Conservation (phyloP, 2,888 invertebrate species). For the Hemaris fuciformis region DNA sequence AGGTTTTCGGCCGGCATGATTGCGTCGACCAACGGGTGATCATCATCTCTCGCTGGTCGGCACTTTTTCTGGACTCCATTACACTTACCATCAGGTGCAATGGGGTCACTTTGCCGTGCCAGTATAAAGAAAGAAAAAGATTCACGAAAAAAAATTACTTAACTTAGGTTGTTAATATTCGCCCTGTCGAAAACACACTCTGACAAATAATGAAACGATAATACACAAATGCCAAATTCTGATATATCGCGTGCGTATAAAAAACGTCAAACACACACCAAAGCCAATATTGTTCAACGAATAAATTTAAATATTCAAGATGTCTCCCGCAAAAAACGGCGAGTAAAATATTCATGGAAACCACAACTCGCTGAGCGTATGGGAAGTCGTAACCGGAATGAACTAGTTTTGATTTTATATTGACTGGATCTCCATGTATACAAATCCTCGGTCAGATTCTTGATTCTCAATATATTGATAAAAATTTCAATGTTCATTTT, state of each 20-base stretch:
- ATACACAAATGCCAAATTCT: background rate
- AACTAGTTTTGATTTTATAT: background rate
- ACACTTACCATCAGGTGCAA: no score
- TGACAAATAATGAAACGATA: background rate
- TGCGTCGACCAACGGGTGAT: no score
- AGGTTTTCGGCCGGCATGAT: no score
- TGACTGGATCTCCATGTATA: background rate
- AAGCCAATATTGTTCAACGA: constrained; percentile 37
- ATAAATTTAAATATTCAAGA: constrained; percentile 52
- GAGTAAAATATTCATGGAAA: constrained; percentile 50
- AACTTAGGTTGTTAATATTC: no score
- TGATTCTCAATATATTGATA: background rate
- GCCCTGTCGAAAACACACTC: no score
- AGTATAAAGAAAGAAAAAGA: no score
- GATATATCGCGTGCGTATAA: constrained; percentile 18
- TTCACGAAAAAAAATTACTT: no score
- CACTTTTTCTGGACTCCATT: no score
- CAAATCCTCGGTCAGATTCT: no score
- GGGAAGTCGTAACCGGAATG: constrained; percentile 5
- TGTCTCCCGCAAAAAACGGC: constrained; percentile 33
- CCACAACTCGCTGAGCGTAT: constrained; percentile 10
- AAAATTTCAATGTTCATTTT: no score
- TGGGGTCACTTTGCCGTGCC: no score
- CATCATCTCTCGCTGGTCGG: no score
- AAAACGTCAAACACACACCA: constrained; percentile 32